Base-by-base conservation (phyloP, 2,888 invertebrate genomes). In the Diachrysia chrysitis region DNA sequence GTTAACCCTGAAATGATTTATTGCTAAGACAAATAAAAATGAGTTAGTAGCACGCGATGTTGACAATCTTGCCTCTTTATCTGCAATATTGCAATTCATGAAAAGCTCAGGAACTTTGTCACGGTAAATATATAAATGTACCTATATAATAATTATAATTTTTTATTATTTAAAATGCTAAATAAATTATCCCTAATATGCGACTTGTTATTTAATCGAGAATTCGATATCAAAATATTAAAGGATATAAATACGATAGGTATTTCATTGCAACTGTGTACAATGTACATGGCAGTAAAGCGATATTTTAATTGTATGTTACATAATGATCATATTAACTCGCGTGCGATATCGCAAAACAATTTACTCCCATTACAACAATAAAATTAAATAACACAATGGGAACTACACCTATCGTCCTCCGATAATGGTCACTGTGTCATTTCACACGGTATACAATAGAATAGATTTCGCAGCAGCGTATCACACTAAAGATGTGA, bases 1-100 rank as follows among this genome's bases (percentile, higher is more conserved):
- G 29, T 35, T 46, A 69, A 54, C 66, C 63, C 59, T 58, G 57
- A 66, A 32, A 71, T 63, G 29, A 61, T 71, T 80, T 72, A 71
- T 61, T 58, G 42, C 21, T 64, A 62, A 58, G 61, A 48, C 23
- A 57, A 78, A 75, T 75, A 64, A 74, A 66, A 70, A 68, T 69
- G 59, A 46, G n/a, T 59, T 12, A 23, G 51, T 42, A 57, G 23
- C 74, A 71, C 63, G 64, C 68, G 59, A 75, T 75, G 74, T 75
- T 79, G 70, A 78, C 55, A 74, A 66, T 53, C 48, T 64, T 16
- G 12, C 25, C 57, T 54, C 17, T 61, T 35, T 61, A 60, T 71
- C 54, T 58, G 53, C 46, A 64, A 32, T 58, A 64, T 53, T 71
- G 51, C 55, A 53, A 64, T 71, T 71, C 7, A 3, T 37, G 6